Evolutionary conservation across 2,888 invertebrate species (phyloP).

Genomic region (Entomobrya proxima): DNA sequence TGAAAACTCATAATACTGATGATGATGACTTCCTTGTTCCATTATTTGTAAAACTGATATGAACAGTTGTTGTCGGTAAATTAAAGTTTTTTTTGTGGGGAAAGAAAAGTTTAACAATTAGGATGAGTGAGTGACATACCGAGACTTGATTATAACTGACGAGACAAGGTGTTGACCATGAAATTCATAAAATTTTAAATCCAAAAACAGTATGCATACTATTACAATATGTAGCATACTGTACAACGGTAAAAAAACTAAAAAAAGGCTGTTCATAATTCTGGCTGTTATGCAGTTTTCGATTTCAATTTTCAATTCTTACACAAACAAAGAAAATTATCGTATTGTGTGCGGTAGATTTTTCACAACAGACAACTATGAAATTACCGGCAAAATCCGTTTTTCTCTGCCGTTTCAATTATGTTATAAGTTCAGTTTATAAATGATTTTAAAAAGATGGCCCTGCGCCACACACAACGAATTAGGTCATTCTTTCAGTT

Average conservation of each 20-base stretch:
- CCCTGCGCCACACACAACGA: neutral
- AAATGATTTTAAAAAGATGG: neutral
- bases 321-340: slow-evolving; percentile 14
- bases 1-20: neutral
- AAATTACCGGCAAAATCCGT: slow-evolving; percentile 43
- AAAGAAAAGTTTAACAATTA: neutral
- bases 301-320: neutral
- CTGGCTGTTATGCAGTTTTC: neutral
- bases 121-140: neutral
- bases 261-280: neutral
- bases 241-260: neutral
- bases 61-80: slow-evolving; percentile 43
- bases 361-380: slow-evolving; percentile 24
- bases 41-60: slow-evolving; percentile 40
- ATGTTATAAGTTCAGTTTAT: neutral
- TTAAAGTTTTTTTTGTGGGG: slow-evolving; percentile 24
- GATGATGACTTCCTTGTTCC: slow-evolving; percentile 64
- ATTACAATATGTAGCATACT: too few species aligned
- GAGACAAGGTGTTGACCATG: too few species aligned
- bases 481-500: neutral
- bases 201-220: too few species aligned
- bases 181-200: neutral
- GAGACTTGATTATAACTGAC: neutral
- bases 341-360: slow-evolving; percentile 1
- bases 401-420: slow-evolving; percentile 5